Evolutionary conservation across 2,888 invertebrate genomes (phyloP), one percentile per base, ranked within the genome.

Genomic region (Lasioglossum vierecki): DNA sequence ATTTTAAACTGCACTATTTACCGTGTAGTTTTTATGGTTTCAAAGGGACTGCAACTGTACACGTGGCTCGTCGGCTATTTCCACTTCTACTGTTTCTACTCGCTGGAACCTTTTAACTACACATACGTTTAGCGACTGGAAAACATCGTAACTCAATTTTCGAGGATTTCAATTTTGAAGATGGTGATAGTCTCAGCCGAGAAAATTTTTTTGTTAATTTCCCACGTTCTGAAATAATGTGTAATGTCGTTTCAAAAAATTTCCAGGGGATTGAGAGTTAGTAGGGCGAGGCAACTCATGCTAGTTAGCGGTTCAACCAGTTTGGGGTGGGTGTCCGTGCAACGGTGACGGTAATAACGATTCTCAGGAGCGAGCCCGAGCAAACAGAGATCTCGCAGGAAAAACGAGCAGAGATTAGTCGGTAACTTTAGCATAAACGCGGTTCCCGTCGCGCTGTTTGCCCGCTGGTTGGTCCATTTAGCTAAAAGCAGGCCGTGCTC

Each of bases 401-500:
- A 76, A 78, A 82, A 87, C 76, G 73, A 8, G 71, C 77, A 80
- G 63, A 80, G 86, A 86, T 88, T 83, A 82, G 76, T 74, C 53
- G 68, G 41, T 76, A 53, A 72, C 35, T 82, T 76, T 83, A 46
- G 80, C 86, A 75, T 78, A 80, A 86, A 63, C 79, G 76, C 73
- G 79, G 79, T 46, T 74, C 73, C 63, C 77, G 71, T 68, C 53
- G 57, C 68, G 53, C 68, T 70, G 88, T 90, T 91, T 90, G 81
- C 88, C 84, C 85, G 82, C 82, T 88, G 88, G 89, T 83, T 82
- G 91, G 90, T 90, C 91, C 91, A 93, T 92, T 93, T 92, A 89
- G 90, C 89, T 93, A 91, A 93, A 93, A 93, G 93, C 92, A 90
- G 86, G 85, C 88, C 83, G 82, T 79, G 79, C 39, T 82, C 81